A percentile compares a stretch with the other conserved stretches of the same genome.
These are phyloP conservation scores for Lasioglossum morio DNA, from an alignment of 2,888 invertebrate genomes.

Conservation along the genomic window DNA sequence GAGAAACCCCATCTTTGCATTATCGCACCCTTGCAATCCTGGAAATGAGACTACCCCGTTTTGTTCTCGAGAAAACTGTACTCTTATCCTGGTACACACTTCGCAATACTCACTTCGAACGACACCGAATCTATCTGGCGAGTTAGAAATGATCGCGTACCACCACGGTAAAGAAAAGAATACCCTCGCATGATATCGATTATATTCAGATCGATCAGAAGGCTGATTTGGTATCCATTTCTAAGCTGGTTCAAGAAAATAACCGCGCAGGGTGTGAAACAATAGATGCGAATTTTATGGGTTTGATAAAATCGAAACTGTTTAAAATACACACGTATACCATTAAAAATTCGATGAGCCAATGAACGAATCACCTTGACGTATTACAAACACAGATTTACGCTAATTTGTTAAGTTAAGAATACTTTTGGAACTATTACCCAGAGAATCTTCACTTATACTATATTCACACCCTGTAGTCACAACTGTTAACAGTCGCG, in stretches of 20 bases:
- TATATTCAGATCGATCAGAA: conserved; percentile 68
- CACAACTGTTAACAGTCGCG: conserved; percentile 72
- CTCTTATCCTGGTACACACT: conserved; percentile 26
- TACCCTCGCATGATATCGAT: conserved; percentile 38
- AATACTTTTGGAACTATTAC: neutral
- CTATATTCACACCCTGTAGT: conserved; percentile 33
- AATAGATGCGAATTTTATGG: neutral
- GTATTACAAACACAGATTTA: neutral
- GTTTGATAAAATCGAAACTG: neutral
- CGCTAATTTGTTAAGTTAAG: neutral
- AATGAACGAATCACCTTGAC: neutral
- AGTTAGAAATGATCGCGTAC: conserved; percentile 43
- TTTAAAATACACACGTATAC: neutral
- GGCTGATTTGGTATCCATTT: conserved; percentile 75
- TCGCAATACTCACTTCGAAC: conserved; percentile 29
- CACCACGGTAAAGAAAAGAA: conserved; percentile 37
- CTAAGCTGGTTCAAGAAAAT: conserved; percentile 67
- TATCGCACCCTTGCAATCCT: too few species aligned
- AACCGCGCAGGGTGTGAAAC: conserved; percentile 35
- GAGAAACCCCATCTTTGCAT: too few species aligned
- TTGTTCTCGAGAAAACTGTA: conserved; percentile 18
- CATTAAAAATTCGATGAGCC: neutral
- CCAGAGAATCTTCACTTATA: neutral
- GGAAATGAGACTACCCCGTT: neutral
- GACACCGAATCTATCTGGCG: conserved; percentile 40